Conservation (phyloP, 2,797 vertebrate species). For the Bucorvus abyssinicus region DNA sequence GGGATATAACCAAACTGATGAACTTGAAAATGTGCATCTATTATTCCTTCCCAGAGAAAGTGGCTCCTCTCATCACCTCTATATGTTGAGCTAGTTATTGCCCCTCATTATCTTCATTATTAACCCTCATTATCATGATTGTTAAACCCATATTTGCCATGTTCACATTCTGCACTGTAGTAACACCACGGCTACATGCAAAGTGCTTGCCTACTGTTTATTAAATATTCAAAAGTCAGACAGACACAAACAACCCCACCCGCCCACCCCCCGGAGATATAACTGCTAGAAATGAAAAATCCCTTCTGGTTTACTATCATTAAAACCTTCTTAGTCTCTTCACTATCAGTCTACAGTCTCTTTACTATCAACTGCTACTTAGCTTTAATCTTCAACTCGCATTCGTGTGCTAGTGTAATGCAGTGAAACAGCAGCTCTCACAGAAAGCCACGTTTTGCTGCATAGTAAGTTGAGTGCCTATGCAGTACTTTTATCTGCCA, state of each 20-base stretch:
- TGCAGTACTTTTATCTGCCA: constrained; percentile 56
- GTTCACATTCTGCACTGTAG: neutral
- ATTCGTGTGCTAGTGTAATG: constrained; percentile 21
- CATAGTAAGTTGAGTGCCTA: neutral
- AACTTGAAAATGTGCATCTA: constrained; percentile 11
- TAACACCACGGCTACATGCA: neutral
- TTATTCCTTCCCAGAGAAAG: neutral
- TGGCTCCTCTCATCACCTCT: neutral
- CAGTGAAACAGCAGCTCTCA: constrained; percentile 9
- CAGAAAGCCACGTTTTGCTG: constrained; percentile 8
- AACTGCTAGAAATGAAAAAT: constrained; percentile 30
- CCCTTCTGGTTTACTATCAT: constrained; percentile 37
- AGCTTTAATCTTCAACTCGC: constrained; percentile 66
- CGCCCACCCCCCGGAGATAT: neutral
- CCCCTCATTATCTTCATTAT: constrained; percentile 9
- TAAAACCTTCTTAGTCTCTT: constrained; percentile 39
- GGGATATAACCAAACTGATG: neutral
- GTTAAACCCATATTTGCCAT: neutral
- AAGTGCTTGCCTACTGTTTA: neutral
- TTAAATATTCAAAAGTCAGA: constrained; percentile 7
- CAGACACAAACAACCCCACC: too few relatives aligned
- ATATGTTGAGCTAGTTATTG: neutral
- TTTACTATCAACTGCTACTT: constrained; percentile 43
- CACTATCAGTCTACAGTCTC: constrained; percentile 37
- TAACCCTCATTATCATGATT: neutral